These are phyloP conservation scores for Adelosebastes latens DNA, from an alignment of 2,797 vertebrate genomes.

Conservation along the genomic window DNA sequence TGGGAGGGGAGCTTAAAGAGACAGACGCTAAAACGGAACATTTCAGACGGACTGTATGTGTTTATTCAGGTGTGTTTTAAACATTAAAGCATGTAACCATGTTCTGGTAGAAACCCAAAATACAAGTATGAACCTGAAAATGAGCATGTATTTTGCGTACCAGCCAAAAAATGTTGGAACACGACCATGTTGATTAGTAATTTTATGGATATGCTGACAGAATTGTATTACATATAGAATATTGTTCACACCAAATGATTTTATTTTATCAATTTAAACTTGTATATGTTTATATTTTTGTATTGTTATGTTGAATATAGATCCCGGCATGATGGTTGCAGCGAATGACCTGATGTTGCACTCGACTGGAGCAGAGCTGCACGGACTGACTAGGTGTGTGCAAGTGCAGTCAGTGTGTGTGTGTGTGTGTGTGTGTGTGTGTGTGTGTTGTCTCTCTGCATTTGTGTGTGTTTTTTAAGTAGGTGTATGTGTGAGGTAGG, in stretches of 20 bases:
- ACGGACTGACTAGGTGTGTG: background rate
- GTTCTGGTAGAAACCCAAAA: background rate
- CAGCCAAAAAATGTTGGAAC: background rate
- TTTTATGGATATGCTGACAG: background rate
- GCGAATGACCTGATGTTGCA: background rate
- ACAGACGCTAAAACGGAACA: no score
- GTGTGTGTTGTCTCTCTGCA: background rate
- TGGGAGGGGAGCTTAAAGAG: no score
- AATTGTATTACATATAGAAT: background rate
- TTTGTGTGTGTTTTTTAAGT: background rate
- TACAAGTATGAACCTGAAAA: background rate
- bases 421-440: background rate
- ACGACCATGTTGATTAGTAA: background rate
- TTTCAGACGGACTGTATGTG: no score
- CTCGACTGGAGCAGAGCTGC: background rate
- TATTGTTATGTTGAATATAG: background rate
- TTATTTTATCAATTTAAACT: background rate
- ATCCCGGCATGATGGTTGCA: background rate
- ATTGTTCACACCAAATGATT: background rate
- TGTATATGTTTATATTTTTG: background rate
- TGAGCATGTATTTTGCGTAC: fast-evolving
- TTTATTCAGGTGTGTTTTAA: no score
- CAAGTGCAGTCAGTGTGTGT: background rate
- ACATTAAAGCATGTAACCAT: no score
- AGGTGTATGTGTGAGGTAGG: background rate